Conservation (phyloP, 2,797 vertebrate genomes). For the Molossus alvarezi region DNA sequence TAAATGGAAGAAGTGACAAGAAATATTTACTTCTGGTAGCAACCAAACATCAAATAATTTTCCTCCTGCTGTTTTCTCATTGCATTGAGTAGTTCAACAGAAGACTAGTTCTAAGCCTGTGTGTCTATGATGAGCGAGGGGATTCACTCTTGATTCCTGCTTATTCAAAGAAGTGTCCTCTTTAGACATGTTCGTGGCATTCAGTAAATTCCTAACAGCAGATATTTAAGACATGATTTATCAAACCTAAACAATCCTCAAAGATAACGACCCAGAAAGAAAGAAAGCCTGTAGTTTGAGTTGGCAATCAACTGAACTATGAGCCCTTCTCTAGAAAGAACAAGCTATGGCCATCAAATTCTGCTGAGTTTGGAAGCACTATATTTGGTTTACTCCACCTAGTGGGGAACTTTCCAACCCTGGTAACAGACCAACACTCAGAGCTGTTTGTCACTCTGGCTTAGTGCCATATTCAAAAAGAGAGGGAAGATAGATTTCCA, state of each 20-base stretch:
- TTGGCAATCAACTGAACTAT: constrained; percentile 41
- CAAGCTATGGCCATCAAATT: neutral
- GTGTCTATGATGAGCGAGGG: neutral
- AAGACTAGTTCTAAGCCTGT: neutral
- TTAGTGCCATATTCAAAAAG: neutral
- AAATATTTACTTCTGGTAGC: constrained; percentile 36
- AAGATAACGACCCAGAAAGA: neutral
- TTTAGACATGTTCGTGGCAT: neutral
- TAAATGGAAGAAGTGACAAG: constrained; percentile 13
- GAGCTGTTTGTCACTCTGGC: neutral
- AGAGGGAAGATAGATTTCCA: neutral
- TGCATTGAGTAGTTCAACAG: neutral
- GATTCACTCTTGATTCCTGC: neutral
- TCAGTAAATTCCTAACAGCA: constrained; percentile 14
- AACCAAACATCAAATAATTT: constrained; percentile 12
- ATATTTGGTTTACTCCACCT: neutral
- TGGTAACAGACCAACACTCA: neutral
- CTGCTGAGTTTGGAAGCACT: neutral
- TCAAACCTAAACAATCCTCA: neutral
- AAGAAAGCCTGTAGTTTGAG: neutral
- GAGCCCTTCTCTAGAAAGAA: neutral
- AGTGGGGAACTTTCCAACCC: neutral
- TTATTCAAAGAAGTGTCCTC: constrained; percentile 18
- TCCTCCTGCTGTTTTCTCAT: constrained; percentile 12
- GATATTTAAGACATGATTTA: neutral